Base-by-base conservation (phyloP, 1,140 invertebrate genomes). In the Lanistes nyassanus region DNA sequence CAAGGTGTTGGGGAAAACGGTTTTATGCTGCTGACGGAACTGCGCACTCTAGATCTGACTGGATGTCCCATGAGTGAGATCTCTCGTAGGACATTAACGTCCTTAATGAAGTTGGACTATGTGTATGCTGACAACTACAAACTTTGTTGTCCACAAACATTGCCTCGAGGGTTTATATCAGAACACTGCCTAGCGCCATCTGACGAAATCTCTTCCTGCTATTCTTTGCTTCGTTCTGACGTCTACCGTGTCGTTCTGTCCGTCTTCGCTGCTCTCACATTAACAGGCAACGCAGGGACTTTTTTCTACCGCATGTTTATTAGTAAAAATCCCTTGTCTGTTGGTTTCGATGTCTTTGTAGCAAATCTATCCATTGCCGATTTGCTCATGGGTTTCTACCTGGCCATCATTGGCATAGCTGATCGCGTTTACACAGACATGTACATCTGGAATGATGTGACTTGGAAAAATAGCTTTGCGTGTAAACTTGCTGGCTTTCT, bases 311-410 rank as follows among this genome's bases (percentile, higher is more conserved):
- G 82, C 1, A n/a, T 81, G 3, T 53, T 74, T 29, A 37, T 55
- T 23, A 71, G 73, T 34, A 70, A 73, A 51, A 58, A 42, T 23
- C 47, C 37, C 26, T 7, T 74, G 11, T 71, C 42, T n/a, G 47
- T 60, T 0, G 67, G 51, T 6, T 78, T 80, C n/a, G 75, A 74
- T 2, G 64, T 76, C 5, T 82, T 82, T 16, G 77, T 85, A 29
- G 74, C 81, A 13, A 84, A 83, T 74, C 73, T 86, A 13, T 76
- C 77, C 29, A 23, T 82, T 11, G 79, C 83, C 58, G 85, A 86
- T 64, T 78, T 85, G 31, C 67, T 84, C 7, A 86, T 85, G 85
- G 85, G 85, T 2, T 36, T 85, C 4, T 86, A 86, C 64, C 66
- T 86, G 65, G 55, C 82, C 3, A 82, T 86, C 21, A 85, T 86